Conservation (phyloP, 1,140 invertebrate species). For the Coelopa frigida region DNA sequence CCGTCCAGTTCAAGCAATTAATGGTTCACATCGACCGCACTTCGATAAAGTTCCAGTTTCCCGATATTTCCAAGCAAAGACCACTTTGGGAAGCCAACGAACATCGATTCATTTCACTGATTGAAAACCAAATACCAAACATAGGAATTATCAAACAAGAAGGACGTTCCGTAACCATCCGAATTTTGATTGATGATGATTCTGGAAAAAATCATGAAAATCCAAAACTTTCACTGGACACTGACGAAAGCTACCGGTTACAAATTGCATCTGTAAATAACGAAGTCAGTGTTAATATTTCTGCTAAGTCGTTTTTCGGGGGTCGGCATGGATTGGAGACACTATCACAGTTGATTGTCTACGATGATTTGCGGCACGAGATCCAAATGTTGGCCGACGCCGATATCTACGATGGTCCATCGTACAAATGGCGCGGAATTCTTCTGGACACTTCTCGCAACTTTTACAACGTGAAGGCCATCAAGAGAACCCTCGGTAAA, state of each 20-base stretch:
- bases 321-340: slow-evolving; percentile 72
- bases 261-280: slow-evolving; percentile 46
- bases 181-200: slow-evolving; percentile 26
- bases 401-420: slow-evolving; percentile 59
- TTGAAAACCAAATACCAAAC: slow-evolving; percentile 30
- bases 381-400: slow-evolving; percentile 52
- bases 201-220: slow-evolving; percentile 8
- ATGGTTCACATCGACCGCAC: slow-evolving; percentile 54
- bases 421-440: slow-evolving; percentile 68
- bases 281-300: slow-evolving; percentile 54
- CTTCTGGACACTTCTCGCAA: slow-evolving; percentile 72
- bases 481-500: slow-evolving; percentile 61
- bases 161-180: slow-evolving; percentile 31
- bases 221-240: slow-evolving; percentile 49
- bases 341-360: slow-evolving; percentile 65
- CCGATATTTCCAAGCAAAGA: slow-evolving; percentile 15
- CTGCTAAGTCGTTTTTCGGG: slow-evolving; percentile 62
- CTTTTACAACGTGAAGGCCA: slow-evolving; percentile 57
- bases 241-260: slow-evolving; percentile 62
- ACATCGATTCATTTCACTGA: slow-evolving; percentile 24
- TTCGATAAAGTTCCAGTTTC: slow-evolving; percentile 23
- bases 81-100: slow-evolving; percentile 28
- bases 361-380: slow-evolving; percentile 51
- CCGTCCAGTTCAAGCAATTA: slow-evolving; percentile 50
- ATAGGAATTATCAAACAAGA: slow-evolving; percentile 19